phyloP scores from a whole-genome alignment of 2,888 invertebrate species.

The Acleris emargana region DNA sequence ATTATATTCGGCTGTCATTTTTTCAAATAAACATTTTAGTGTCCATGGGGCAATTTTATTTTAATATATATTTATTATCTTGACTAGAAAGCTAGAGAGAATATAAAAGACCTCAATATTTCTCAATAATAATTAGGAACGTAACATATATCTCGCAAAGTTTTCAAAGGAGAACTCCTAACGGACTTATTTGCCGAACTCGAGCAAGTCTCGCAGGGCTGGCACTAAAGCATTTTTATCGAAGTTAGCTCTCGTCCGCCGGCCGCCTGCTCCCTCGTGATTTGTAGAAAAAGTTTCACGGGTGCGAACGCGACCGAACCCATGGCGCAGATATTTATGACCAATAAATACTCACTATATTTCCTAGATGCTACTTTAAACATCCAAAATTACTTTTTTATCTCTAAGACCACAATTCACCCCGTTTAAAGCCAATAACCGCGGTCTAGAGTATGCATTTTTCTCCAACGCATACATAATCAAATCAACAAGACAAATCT shows the following conservation, averaged over 20 bases:
- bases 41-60: too few species aligned
- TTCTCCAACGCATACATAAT: conserved; percentile 12
- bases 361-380: conserved; percentile 15
- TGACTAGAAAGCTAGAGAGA: too few species aligned
- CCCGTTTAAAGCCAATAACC: conserved; percentile 16
- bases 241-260: conserved; percentile 43
- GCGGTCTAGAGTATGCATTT: conserved; percentile 16
- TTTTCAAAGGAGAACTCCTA: conserved; percentile 29
- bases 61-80: too few species aligned
- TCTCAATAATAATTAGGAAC: conserved; percentile 21
- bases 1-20: not conserved
- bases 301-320: conserved; percentile 40
- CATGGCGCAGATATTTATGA: conserved; percentile 48
- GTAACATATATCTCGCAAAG: conserved; percentile 20
- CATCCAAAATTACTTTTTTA: conserved; percentile 26
- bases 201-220: conserved; percentile 39
- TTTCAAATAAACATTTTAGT: not conserved
- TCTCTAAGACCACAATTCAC: conserved; percentile 9
- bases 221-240: conserved; percentile 60
- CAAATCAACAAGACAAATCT: conserved; percentile 13
- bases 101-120: too few species aligned
- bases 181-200: conserved; percentile 32
- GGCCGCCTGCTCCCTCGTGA: conserved; percentile 47
- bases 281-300: conserved; percentile 58
- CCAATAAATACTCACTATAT: conserved; percentile 37